phyloP scores from a whole-genome alignment of 35 echinoderm and acorn worm species.

The Stichopus chloronotus region DNA sequence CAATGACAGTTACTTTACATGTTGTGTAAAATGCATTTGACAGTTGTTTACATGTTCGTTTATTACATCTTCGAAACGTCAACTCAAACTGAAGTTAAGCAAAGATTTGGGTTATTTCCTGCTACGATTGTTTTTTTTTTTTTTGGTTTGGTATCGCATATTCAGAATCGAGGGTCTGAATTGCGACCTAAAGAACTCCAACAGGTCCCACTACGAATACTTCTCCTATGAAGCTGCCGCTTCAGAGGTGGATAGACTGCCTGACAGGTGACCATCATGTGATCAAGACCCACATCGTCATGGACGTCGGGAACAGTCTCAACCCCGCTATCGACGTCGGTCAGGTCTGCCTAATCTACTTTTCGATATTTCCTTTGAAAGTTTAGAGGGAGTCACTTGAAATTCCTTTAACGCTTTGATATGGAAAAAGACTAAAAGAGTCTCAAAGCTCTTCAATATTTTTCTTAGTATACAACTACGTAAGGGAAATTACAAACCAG shows the following conservation, averaged over 20 bases:
- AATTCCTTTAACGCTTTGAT: too few species aligned
- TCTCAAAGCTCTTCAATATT: too few species aligned
- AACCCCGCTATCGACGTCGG: conserved; percentile 71
- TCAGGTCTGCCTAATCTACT: conserved; percentile 59
- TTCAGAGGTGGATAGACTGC: conserved; percentile 70
- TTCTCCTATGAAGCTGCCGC: conserved; percentile 45
- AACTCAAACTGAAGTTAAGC: too few species aligned
- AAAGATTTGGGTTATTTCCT: background rate
- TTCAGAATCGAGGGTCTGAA: conserved; percentile 30
- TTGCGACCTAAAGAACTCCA: conserved; percentile 23
- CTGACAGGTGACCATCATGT: conserved; percentile 73
- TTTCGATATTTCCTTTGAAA: conserved; percentile 40
- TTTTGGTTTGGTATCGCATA: too few species aligned
- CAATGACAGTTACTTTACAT: too few species aligned
- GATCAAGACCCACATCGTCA: conserved; percentile 61
- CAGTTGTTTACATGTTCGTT: too few species aligned
- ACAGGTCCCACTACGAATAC: conserved; percentile 40
- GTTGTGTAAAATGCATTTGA: too few species aligned
- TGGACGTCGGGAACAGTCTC: conserved; percentile 67
- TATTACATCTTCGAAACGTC: too few species aligned
- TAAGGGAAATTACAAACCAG: too few species aligned
- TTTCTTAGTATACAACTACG: too few species aligned
- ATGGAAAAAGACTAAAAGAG: too few species aligned
- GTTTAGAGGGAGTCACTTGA: too few species aligned
- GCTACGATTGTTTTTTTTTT: background rate